Conservation (phyloP, 37 sponge, comb jelly and placozoan species). For the Aplysina aerophoba region DNA sequence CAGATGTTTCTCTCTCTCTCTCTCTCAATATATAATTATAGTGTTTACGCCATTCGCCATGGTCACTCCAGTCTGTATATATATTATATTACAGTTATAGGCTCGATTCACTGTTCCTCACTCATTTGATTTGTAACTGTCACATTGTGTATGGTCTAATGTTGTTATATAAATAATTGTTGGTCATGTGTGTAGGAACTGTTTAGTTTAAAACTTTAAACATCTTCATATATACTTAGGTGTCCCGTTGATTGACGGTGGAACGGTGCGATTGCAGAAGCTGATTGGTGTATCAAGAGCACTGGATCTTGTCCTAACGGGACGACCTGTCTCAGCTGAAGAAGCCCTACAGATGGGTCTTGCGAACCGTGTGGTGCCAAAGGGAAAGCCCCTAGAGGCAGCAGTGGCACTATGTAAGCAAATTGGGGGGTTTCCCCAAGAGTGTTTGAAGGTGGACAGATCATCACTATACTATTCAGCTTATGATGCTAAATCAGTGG, state of each 20-base stretch:
- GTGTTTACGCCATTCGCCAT: too few species aligned
- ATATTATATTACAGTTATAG: too few species aligned
- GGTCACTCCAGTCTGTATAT: too few species aligned
- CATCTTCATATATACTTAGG: too few species aligned
- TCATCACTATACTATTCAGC: constrained; percentile 46
- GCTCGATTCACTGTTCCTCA: too few species aligned
- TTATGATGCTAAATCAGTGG: background rate
- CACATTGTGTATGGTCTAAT: too few species aligned
- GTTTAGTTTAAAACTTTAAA: too few species aligned
- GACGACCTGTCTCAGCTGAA: constrained; percentile 59
- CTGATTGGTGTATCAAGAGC: constrained; percentile 81
- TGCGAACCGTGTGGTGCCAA: constrained; percentile 59
- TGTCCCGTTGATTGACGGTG: constrained; percentile 79
- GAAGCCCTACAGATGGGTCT: constrained; percentile 65
- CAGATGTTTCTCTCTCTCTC: too few species aligned
- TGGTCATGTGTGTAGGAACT: too few species aligned
- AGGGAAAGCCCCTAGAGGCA: constrained; percentile 38
- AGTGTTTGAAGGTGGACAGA: constrained; percentile 54
- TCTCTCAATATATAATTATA: too few species aligned
- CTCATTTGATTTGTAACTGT: too few species aligned
- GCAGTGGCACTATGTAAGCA: constrained; percentile 58
- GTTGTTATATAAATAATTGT: too few species aligned
- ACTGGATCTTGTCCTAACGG: constrained; percentile 78
- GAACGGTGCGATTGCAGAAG: constrained; percentile 65
- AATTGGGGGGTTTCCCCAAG: constrained; percentile 62